Conservation (phyloP, 2,113 vertebrate genomes). For the Solea senegalensis region DNA sequence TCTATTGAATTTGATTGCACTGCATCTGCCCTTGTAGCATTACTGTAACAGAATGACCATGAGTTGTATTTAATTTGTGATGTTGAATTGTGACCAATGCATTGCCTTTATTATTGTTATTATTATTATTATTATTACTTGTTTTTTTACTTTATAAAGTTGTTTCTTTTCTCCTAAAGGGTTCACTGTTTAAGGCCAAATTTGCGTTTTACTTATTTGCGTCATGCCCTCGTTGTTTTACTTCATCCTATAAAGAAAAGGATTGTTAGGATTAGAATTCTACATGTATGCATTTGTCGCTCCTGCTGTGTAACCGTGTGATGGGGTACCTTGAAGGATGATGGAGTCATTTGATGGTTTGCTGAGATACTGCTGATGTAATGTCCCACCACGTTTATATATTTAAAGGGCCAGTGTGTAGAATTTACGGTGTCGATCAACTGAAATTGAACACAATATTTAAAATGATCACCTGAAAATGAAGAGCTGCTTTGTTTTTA, state of each 20-base stretch:
- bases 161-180: slow-evolving; percentile 17
- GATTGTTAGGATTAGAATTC: slow-evolving; percentile 17
- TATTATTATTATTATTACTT: neutral
- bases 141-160: slow-evolving; percentile 24
- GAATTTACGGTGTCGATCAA: neutral
- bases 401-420: slow-evolving; percentile 1
- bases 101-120: slow-evolving; percentile 23
- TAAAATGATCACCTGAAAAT: no score
- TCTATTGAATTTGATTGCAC: slow-evolving; percentile 72
- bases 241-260: slow-evolving; percentile 25
- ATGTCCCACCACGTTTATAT: neutral
- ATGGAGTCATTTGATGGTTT: slow-evolving; percentile 17
- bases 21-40: slow-evolving; percentile 76
- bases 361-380: slow-evolving; percentile 29
- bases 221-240: slow-evolving; percentile 41
- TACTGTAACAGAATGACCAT: slow-evolving; percentile 68
- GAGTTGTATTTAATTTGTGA: slow-evolving; percentile 65
- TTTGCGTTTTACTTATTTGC: slow-evolving; percentile 14
- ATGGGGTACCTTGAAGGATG: slow-evolving; percentile 48
- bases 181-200: slow-evolving; percentile 34
- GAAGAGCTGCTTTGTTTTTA: no score
- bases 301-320: slow-evolving; percentile 46
- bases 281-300: slow-evolving; percentile 24
- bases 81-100: slow-evolving; percentile 55
- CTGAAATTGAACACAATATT: no score